Evolutionary conservation across 2,888 invertebrate genomes (phyloP).

Genomic region (Artemia sp.): DNA sequence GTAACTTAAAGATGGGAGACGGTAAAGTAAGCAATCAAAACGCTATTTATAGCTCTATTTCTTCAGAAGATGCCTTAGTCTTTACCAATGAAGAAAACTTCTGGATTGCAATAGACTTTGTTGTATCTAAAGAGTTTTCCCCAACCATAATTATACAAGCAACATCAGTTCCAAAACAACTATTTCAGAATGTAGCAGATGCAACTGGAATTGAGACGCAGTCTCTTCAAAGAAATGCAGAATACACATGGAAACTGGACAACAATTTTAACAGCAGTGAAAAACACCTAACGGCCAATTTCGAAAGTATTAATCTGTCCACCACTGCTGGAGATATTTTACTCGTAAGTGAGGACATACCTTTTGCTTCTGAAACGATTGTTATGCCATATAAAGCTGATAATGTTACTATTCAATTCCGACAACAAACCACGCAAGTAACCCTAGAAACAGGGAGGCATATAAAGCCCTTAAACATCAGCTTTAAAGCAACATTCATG

Average conservation of each 20-base stretch:
- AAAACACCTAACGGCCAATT: neutral
- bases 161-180: neutral
- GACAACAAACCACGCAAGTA: neutral
- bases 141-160: neutral
- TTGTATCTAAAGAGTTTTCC: neutral
- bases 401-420: neutral
- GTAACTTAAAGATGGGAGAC: neutral
- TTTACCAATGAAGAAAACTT: neutral
- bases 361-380: neutral
- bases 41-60: no score
- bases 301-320: neutral
- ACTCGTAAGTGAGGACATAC: neutral
- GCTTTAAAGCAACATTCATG: neutral
- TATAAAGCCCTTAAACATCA: neutral
- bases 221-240: neutral
- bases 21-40: neutral
- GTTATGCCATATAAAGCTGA: neutral
- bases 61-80: neutral
- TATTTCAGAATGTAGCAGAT: neutral
- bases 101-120: neutral
- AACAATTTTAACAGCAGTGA: neutral
- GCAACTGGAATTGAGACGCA: neutral
- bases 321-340: neutral
- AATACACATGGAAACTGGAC: neutral
- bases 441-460: neutral